Evolutionary conservation across 2,797 vertebrate species (phyloP), one percentile per base, ranked within the genome.

Genomic region (Pangasius mekongensis): DNA sequence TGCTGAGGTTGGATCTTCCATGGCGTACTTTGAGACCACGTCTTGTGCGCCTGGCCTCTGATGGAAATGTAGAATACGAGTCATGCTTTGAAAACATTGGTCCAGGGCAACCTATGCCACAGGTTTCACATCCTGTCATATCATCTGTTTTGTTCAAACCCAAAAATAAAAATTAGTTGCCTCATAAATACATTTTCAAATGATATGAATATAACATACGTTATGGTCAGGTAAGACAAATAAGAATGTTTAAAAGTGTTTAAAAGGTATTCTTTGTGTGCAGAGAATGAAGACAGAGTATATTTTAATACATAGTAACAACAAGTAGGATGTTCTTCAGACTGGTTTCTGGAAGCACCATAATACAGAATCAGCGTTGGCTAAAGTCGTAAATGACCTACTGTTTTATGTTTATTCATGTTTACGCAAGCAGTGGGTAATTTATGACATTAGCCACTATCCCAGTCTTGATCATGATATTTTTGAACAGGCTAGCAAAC

Each of bases 51-150:
- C 92, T 92, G 84, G 91, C 95, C 81, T 7, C 92, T 10, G 95
- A 96, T 88, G 98, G 97, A 92, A 94, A 94, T 27, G 94, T 98
- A 90, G 95, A 97, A 87, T 99, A 98, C 91, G 93, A 94, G 94
- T 97, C 98, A 69, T 97, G 96, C 93, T 99, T 99, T 67, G 94
- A 97, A 20, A 95, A 97, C 87, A 94, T 98, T 92, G 95, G 95
- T 88, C 94, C 97, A 52, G 94, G 94, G 87, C 95, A 95, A 74
- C 94, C 97, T 66, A 92, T 96, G 73, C 94, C 97, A 92, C 96
- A 97, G 96, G 98, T 97, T 89, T 39, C 18, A 54, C 52, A 58
- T 67, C 74, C 49, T 13, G 1, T 0, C 64, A 67, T 2, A 39
- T 71, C 20, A 43, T 69, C 9, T 83, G 16, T 66, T 66, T 83